phyloP scores from a whole-genome alignment of 1,140 invertebrate genomes.

The Rhynchophorus ferrugineus region DNA sequence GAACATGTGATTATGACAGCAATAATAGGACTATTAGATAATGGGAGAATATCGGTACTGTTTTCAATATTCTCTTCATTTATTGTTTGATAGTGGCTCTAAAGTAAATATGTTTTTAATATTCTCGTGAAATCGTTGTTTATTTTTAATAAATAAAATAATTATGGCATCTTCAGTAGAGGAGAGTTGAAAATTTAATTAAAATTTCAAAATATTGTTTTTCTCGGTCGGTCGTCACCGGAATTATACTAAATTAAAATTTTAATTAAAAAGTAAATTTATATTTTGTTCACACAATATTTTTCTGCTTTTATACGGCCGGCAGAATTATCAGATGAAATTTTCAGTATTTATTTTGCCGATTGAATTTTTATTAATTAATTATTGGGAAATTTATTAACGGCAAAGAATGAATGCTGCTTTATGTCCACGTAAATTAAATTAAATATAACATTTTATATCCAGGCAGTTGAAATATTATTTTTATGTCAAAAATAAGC shows the following conservation, averaged over 20 bases:
- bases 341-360: not conserved
- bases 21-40: too few relatives aligned
- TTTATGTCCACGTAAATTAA: not conserved
- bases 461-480: too few relatives aligned
- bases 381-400: not conserved
- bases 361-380: not conserved
- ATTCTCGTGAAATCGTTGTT: not conserved
- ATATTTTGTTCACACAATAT: conserved; percentile 1
- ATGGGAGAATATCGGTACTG: too few relatives aligned
- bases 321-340: not conserved
- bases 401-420: not conserved
- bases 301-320: not conserved
- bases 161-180: not conserved
- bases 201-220: conserved; percentile 8
- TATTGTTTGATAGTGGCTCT: too few relatives aligned
- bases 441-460: not conserved
- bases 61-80: too few relatives aligned
- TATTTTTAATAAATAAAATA: conserved; percentile 7
- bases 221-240: not conserved
- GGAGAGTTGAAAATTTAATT: conserved; percentile 1
- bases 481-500: too few relatives aligned
- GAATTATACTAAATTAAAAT: conserved; percentile 8
- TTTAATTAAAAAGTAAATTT: conserved; percentile 9
- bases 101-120: not conserved
- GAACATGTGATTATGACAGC: too few relatives aligned